Evolutionary conservation across 1,140 invertebrate genomes (phyloP).

Genomic region (Drosophila quadrilineata): DNA sequence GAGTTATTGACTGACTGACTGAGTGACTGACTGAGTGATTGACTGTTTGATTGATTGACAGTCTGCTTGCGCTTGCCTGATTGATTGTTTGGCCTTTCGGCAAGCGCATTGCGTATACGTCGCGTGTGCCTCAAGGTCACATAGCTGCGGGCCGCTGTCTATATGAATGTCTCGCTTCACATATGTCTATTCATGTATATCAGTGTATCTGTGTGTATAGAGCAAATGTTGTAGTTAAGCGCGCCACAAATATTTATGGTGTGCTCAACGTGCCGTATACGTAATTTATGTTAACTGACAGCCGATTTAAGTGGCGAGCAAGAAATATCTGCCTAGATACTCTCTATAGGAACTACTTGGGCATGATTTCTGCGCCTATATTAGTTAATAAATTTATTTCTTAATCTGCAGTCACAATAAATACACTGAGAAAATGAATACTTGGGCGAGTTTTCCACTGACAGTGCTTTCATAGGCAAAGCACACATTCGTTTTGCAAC

Average conservation of each 20-base stretch:
- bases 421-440: too few relatives aligned
- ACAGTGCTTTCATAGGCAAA: too few relatives aligned
- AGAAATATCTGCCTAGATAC: background rate
- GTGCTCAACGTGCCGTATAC: conserved; percentile 24
- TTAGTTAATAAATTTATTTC: too few relatives aligned
- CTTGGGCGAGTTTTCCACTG: too few relatives aligned
- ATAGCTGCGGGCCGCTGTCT: background rate
- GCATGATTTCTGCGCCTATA: conserved; percentile 25
- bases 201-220: background rate
- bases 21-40: background rate
- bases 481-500: too few relatives aligned
- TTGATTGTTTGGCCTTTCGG: background rate
- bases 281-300: conserved; percentile 32
- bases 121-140: conserved; percentile 38
- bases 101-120: conserved; percentile 32
- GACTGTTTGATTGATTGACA: background rate
- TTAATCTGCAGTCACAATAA: too few relatives aligned
- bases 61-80: background rate
- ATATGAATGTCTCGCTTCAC: too few relatives aligned
- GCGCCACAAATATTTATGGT: conserved; percentile 20
- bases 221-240: conserved; percentile 14
- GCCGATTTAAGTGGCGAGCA: conserved; percentile 10
- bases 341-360: conserved; percentile 10
- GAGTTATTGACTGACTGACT: background rate
- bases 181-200: background rate